Base-by-base conservation (phyloP, 2,888 invertebrate genomes). In the Drosophila imparisetae region DNA sequence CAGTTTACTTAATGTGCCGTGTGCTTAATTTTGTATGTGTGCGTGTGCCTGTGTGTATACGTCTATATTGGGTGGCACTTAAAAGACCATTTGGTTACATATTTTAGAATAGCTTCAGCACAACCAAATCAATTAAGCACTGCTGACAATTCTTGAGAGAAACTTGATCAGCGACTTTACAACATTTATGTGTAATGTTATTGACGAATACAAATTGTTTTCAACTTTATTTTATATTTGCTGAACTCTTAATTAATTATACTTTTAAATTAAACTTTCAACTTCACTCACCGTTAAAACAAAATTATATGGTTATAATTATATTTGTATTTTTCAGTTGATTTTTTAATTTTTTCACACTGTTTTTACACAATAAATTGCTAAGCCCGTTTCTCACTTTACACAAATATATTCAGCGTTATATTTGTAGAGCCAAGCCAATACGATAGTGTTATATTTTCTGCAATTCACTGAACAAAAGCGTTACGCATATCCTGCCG, bases 401-500 rank as follows among this genome's bases (percentile, higher is more conserved):
- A 27, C 29, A 15, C 48, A 53, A 24, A 24, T 42, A 18, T 30
- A 36, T 36, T 32, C 4, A 27, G 5, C 15, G 18, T 27, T 58
- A 18, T 45, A 27, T 15, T 42, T 42, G 24, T 4, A n/a, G 4
- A 18, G 29, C 18, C 32, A 32, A 3, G 45, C 7, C 8, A 67
- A 34, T 48, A 36, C 21, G 48, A 36, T 38, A n/a, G 15, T 42
- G 49, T 52, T 62, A 52, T 42, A 54, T 66, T 53, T 69, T 15
- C 1, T 13, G 30, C 29, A 60, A 52, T 13, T 52, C 75, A 75
- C 68, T 61, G 65, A 67, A 61, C 65, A 55, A 64, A 49, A 53
- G 45, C 45, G 15, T 49, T 48, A 42, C 63, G 42, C 68, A 53
- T 72, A 75, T 87, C 83, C 86, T 82, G 80, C 69, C 76, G 71